Evolutionary conservation across 2,113 vertebrate genomes (phyloP).

Genomic region (Numida meleagris): DNA sequence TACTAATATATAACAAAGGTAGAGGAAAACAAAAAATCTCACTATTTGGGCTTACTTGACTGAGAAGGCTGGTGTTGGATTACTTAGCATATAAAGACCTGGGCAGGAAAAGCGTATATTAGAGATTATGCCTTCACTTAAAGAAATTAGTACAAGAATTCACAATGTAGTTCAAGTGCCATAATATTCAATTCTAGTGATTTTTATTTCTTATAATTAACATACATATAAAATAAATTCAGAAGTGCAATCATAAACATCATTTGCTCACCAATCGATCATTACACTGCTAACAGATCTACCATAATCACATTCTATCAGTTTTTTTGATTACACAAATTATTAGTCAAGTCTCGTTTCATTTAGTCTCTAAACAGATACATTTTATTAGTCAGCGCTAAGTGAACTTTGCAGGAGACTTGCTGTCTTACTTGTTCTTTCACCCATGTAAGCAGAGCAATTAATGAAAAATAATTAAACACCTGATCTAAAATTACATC

Average conservation of each 20-base stretch:
- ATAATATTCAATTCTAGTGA: constrained; percentile 20
- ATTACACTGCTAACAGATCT: constrained; percentile 36
- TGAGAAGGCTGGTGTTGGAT: background rate
- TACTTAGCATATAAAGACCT: background rate
- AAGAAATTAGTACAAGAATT: constrained; percentile 23
- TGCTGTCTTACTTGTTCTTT: constrained; percentile 19
- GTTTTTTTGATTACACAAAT: constrained; percentile 61
- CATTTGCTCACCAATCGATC: constrained; percentile 30
- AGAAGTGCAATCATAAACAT: constrained; percentile 43
- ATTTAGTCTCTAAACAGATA: constrained; percentile 56
- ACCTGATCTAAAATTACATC: background rate
- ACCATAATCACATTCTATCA: constrained; percentile 57
- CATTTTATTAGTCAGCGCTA: constrained; percentile 29
- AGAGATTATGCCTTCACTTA: constrained; percentile 15
- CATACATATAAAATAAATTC: constrained; percentile 48
- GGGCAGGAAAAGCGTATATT: background rate
- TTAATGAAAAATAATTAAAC: constrained; percentile 35
- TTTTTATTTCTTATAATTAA: constrained; percentile 67
- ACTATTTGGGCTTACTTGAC: background rate
- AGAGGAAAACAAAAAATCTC: background rate
- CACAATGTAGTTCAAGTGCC: constrained; percentile 17
- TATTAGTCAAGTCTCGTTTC: constrained; percentile 64
- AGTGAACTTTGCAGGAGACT: background rate
- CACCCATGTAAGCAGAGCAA: constrained; percentile 6
- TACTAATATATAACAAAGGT: background rate